Conservation (phyloP, 2,113 vertebrate genomes). For the Pteruthius melanotis region DNA sequence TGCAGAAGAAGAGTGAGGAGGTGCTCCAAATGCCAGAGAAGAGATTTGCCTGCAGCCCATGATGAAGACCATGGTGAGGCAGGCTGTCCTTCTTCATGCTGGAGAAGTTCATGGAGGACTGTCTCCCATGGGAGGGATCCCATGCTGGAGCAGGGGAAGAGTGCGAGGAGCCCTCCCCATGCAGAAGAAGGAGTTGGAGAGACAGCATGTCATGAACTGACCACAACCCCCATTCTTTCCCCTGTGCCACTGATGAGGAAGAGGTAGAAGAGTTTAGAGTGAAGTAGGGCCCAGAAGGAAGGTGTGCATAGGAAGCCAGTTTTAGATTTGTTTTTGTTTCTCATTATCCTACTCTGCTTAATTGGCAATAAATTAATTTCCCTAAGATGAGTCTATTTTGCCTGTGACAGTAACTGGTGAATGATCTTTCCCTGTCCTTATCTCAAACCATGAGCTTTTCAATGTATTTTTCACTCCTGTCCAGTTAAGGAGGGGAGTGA, state of each 20-base stretch:
- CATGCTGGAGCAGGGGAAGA: neutral
- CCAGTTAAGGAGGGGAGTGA: neutral
- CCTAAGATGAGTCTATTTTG: neutral
- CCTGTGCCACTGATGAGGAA: fast-evolving
- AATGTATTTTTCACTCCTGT: neutral
- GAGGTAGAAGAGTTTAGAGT: neutral
- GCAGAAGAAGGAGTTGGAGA: neutral
- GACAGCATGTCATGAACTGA: neutral
- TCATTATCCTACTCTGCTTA: neutral
- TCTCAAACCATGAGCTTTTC: neutral
- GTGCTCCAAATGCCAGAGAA: fast-evolving
- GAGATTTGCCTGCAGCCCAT: fast-evolving
- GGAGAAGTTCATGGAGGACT: neutral
- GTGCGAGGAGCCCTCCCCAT: neutral
- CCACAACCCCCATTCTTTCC: neutral
- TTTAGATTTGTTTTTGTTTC: neutral
- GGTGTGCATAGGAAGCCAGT: fast-evolving
- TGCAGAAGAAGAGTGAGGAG: neutral
- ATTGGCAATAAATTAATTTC: neutral
- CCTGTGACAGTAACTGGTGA: neutral
- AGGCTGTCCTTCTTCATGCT: neutral
- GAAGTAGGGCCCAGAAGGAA: neutral
- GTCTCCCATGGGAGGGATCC: neutral
- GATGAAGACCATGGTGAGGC: neutral
- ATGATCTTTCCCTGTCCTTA: neutral